A percentile compares a stretch with the other conserved stretches of the same genome.
Conservation (phyloP, 2,113 vertebrate species). For the Neolamprologus cancellatus region DNA sequence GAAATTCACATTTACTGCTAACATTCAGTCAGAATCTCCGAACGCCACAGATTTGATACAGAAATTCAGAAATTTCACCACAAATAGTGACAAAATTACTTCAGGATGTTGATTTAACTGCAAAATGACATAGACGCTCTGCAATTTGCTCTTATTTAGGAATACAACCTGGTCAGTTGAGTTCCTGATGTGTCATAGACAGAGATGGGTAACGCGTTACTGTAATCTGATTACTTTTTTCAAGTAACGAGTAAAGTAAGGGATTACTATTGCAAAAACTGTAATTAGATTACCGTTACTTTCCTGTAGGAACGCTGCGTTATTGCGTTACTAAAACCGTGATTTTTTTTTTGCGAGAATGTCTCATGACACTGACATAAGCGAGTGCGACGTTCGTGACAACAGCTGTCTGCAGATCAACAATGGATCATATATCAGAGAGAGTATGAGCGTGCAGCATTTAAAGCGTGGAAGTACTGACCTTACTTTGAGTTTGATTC, state of each 20-base stretch:
- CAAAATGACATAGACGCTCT: background rate
- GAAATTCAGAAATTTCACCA: background rate
- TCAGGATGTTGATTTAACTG: background rate
- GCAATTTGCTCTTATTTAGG: background rate
- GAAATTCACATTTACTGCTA: background rate
- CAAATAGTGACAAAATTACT: background rate
- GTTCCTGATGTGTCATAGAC: background rate
- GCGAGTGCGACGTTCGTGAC: accelerated
- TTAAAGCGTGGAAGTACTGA: too few relatives aligned
- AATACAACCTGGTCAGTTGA: background rate
- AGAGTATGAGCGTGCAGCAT: too few relatives aligned
- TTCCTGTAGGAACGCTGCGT: accelerated
- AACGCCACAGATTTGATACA: background rate
- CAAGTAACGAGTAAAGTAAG: too few relatives aligned
- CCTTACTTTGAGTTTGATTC: too few relatives aligned
- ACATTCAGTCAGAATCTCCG: background rate
- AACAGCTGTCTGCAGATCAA: too few relatives aligned
- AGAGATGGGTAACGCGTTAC: too few relatives aligned
- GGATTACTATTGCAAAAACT: too few relatives aligned
- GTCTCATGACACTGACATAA: accelerated
- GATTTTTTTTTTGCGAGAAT: too few relatives aligned
- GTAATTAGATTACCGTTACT: too few relatives aligned
- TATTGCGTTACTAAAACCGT: too few relatives aligned
- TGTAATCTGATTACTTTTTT: too few relatives aligned
- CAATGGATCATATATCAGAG: accelerated